phyloP scores from a whole-genome alignment of 2,113 vertebrate species.

The Caretta caretta region DNA sequence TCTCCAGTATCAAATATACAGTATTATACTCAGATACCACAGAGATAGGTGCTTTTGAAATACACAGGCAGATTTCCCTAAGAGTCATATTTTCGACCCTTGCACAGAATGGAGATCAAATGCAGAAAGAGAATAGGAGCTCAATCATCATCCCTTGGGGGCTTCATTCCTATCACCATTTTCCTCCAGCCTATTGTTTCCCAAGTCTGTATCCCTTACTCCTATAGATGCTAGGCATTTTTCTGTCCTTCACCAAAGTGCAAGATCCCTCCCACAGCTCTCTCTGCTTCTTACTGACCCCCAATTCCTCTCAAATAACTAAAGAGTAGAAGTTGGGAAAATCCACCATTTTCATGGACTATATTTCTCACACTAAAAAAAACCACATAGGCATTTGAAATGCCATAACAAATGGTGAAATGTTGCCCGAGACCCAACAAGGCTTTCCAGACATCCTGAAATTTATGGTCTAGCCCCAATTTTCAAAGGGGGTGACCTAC shows the following conservation, averaged over 20 bases:
- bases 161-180: background rate
- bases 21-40: background rate
- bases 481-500: background rate
- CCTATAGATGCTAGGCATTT: background rate
- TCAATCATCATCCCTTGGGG: too few species aligned
- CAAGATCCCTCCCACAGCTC: background rate
- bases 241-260: background rate
- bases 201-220: background rate
- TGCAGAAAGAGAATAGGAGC: background rate
- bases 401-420: rapidly evolving
- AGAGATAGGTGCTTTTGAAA: background rate
- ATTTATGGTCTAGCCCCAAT: rapidly evolving
- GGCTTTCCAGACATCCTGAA: background rate
- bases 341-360: background rate
- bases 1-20: background rate
- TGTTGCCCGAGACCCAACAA: background rate
- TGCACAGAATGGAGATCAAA: background rate
- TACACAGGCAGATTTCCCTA: background rate
- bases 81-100: background rate
- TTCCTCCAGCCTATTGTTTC: background rate
- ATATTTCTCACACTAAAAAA: background rate
- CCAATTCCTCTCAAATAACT: background rate
- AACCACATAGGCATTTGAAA: background rate
- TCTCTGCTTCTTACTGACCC: background rate
- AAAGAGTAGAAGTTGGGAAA: background rate